A percentile compares a stretch with the other conserved stretches of the same genome.
Evolutionary conservation across 2,888 invertebrate genomes (phyloP).

Genomic region (Tipula vernalis): DNA sequence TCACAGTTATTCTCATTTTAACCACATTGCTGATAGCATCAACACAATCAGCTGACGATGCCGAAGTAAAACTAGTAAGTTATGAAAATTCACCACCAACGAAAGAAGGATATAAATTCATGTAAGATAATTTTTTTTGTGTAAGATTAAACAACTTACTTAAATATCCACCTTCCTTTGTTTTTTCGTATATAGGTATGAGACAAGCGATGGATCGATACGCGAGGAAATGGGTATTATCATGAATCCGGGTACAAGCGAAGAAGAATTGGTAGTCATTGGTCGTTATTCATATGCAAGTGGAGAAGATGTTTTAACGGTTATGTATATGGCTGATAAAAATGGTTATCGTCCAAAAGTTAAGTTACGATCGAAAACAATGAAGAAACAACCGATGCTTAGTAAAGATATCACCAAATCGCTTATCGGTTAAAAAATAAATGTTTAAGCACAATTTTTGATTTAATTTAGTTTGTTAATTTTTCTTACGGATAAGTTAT

Average conservation of each 20-base stretch:
- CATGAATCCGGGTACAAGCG: slow-evolving; percentile 29
- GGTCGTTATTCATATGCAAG: slow-evolving; percentile 27
- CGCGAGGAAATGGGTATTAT: slow-evolving; percentile 31
- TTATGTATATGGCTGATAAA: slow-evolving; percentile 35
- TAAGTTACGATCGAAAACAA: not conserved
- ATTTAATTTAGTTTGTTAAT: no score
- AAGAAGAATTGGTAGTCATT: slow-evolving; percentile 32
- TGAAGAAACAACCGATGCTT: not conserved
- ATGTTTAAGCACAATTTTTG: no score
- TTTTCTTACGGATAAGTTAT: no score
- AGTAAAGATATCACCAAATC: not conserved
- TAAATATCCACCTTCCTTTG: not conserved
- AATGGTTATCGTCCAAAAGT: slow-evolving; percentile 31
- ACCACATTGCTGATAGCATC: not conserved
- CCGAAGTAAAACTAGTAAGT: not conserved
- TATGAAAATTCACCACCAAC: not conserved
- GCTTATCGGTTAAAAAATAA: not conserved
- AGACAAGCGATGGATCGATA: slow-evolving; percentile 29
- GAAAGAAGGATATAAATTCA: not conserved
- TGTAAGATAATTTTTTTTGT: not conserved
- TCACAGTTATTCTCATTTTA: not conserved
- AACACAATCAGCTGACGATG: not conserved
- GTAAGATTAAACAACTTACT: not conserved
- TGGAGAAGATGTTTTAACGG: slow-evolving; percentile 27
- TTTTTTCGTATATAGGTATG: slow-evolving; percentile 20